These are phyloP conservation scores for Andrena hattorfiana DNA, from an alignment of 2,888 invertebrate genomes.

Conservation along the genomic window DNA sequence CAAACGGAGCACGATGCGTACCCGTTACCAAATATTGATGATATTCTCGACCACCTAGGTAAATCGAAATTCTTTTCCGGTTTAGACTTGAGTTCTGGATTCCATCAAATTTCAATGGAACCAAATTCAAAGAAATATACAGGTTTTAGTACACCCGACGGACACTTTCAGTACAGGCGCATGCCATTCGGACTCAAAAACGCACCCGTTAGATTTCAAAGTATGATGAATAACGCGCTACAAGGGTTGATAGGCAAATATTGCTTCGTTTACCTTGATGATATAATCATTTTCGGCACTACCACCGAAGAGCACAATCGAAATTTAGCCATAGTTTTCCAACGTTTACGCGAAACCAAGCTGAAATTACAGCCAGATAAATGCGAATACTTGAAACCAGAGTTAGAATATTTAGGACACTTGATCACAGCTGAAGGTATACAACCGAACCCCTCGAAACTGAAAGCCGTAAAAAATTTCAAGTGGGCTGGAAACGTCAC, in stretches of 20 bases:
- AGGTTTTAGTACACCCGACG: slow-evolving; percentile 17
- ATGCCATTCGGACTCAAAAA: slow-evolving; percentile 30
- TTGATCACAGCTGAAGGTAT: neutral
- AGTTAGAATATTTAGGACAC: too few species aligned
- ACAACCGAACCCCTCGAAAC: too few species aligned
- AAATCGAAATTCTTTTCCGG: slow-evolving; percentile 5
- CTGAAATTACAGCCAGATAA: slow-evolving; percentile 12
- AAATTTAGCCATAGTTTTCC: neutral
- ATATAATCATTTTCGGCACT: neutral
- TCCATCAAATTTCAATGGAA: slow-evolving; percentile 22
- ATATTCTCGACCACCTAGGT: neutral
- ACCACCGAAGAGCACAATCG: slow-evolving; percentile 8
- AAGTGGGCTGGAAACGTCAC: too few species aligned
- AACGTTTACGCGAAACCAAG: neutral
- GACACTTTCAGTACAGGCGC: slow-evolving; percentile 13
- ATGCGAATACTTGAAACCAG: slow-evolving; percentile 25
- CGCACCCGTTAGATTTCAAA: neutral
- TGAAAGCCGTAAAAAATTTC: too few species aligned
- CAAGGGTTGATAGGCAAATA: neutral
- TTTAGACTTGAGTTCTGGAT: slow-evolving; percentile 4
- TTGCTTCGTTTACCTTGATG: neutral
- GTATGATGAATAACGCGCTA: slow-evolving; percentile 14
- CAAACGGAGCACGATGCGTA: neutral
- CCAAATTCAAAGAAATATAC: neutral
- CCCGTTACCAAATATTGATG: neutral